A percentile compares a stretch with the other conserved stretches of the same genome.
These are phyloP conservation scores for Cryptus viduatorius DNA, from an alignment of 2,888 invertebrate genomes.

Conservation along the genomic window DNA sequence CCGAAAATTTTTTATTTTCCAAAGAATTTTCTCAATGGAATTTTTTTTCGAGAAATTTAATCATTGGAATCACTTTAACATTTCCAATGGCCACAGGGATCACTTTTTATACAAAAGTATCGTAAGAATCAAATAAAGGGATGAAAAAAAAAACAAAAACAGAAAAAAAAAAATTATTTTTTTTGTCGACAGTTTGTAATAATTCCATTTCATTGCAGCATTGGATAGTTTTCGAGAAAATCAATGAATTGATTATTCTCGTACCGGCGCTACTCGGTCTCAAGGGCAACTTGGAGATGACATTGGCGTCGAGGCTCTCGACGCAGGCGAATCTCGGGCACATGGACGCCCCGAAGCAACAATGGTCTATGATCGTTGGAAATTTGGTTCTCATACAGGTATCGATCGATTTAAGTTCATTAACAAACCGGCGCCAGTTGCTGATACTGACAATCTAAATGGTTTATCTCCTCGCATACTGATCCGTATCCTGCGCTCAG, in stretches of 20 bases:
- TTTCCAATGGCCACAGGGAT: too few relatives aligned
- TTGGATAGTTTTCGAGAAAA: constrained; percentile 90
- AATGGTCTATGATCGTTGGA: constrained; percentile 89
- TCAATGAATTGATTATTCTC: constrained; percentile 91
- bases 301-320: constrained; percentile 96
- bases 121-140: too few relatives aligned
- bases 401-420: constrained; percentile 54
- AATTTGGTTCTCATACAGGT: constrained; percentile 92
- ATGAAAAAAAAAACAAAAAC: too few relatives aligned
- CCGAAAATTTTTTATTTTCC: background rate
- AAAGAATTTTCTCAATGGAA: background rate
- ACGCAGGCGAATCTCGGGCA: constrained; percentile 95
- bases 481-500: background rate
- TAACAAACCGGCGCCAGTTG: background rate
- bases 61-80: too few relatives aligned
- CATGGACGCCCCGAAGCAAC: constrained; percentile 89
- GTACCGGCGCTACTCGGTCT: constrained; percentile 93
- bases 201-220: constrained; percentile 86
- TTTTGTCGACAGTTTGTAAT: background rate
- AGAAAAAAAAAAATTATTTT: background rate
- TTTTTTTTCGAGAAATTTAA: too few relatives aligned
- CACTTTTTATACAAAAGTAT: too few relatives aligned
- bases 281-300: constrained; percentile 98
- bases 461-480: background rate
- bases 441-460: background rate